Percentiles rank a stretch among this genome's conserved stretches.
Evolutionary conservation across 1,140 invertebrate genomes (phyloP).

Genomic region (Achatina immaculata): DNA sequence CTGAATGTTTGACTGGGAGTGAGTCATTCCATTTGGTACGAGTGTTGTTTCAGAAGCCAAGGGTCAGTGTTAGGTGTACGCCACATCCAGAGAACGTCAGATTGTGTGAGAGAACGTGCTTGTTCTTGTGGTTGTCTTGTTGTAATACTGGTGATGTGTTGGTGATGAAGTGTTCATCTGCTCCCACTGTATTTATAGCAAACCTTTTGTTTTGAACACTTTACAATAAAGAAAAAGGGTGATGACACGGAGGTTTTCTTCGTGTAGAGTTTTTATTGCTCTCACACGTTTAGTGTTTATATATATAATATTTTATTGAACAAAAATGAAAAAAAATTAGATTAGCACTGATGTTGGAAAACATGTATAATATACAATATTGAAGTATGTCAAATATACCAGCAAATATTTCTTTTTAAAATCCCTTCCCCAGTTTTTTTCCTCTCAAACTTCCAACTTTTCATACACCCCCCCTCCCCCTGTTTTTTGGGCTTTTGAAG

Average conservation of each 20-base stretch:
- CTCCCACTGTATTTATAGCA: slow-evolving; percentile 8
- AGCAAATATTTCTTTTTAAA: slow-evolving; percentile 17
- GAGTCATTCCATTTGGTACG: no score
- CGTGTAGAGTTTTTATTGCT: slow-evolving; percentile 19
- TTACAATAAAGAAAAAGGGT: slow-evolving; percentile 4
- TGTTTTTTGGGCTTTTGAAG: neutral
- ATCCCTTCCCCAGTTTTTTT: neutral
- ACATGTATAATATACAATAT: neutral
- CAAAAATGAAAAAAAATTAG: neutral
- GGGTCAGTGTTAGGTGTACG: no score
- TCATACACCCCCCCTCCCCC: neutral
- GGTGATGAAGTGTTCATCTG: slow-evolving; percentile 8
- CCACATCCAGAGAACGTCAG: no score
- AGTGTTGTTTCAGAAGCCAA: no score
- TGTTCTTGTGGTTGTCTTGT: slow-evolving; percentile 3
- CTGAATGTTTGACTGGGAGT: no score
- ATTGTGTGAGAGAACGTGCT: no score
- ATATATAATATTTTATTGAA: neutral
- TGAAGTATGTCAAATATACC: neutral
- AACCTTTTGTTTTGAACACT: neutral
- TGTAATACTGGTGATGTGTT: neutral
- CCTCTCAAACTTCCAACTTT: neutral
- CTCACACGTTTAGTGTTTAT: neutral
- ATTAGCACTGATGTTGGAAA: neutral
- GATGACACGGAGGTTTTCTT: neutral